Evolutionary conservation across 2,113 vertebrate species (phyloP).

Genomic region (Cisticola juncidis): DNA sequence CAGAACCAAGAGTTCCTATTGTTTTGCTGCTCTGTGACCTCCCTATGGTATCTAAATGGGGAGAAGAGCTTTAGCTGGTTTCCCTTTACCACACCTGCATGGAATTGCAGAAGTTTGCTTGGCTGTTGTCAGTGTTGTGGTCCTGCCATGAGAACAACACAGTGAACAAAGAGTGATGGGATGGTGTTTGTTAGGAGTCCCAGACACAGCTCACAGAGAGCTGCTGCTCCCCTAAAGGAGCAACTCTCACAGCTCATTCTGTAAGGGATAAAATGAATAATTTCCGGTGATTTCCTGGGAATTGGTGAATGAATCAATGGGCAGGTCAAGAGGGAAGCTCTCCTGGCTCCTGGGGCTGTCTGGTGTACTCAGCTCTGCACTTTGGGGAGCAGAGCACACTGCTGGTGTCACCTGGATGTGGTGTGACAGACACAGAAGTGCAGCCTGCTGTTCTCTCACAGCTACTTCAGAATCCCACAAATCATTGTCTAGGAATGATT

Average conservation of each 20-base stretch:
- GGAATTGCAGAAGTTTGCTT: neutral
- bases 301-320: neutral
- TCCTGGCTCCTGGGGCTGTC: neutral
- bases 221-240: neutral
- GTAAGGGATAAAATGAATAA: neutral
- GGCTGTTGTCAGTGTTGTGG: neutral
- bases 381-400: neutral
- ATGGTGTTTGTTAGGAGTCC: neutral
- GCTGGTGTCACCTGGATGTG: neutral
- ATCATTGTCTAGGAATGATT: neutral
- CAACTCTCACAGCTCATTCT: neutral
- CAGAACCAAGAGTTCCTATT: neutral
- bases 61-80: neutral
- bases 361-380: neutral
- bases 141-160: neutral
- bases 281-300: neutral
- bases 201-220: neutral
- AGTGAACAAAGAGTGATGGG: neutral
- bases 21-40: neutral
- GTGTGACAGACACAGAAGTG: rapidly evolving
- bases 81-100: rapidly evolving
- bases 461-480: neutral
- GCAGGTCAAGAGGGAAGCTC: neutral
- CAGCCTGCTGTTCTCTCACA: neutral
- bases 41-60: neutral